Conservation (phyloP, 2,113 vertebrate species). For the Lepus americanus region DNA sequence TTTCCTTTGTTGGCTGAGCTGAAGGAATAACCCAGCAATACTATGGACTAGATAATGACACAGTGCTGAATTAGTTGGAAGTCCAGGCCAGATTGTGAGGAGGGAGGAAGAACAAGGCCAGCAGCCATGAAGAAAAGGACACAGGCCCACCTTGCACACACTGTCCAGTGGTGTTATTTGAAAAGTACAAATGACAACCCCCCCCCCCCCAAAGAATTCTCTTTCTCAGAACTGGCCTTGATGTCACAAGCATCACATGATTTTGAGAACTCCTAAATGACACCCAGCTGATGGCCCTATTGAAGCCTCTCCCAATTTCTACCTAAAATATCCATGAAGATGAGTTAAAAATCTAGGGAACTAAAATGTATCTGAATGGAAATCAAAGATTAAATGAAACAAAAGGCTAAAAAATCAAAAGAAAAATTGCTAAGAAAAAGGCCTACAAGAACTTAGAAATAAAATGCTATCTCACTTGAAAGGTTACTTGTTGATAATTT, state of each 20-base stretch:
- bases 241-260: neutral
- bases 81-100: neutral
- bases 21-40: neutral
- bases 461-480: neutral
- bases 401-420: neutral
- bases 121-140: neutral
- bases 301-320: neutral
- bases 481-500: neutral
- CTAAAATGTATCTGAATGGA: neutral
- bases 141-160: neutral
- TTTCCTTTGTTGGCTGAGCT: neutral
- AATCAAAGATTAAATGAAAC: slow-evolving; percentile 17
- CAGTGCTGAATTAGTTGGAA: neutral
- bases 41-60: neutral
- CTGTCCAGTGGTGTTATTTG: no score
- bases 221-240: neutral
- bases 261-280: neutral
- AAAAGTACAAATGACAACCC: neutral
- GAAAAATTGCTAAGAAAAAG: neutral
- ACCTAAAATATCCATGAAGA: neutral
- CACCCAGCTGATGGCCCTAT: neutral
- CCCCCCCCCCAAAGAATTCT: neutral
- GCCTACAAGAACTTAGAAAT: neutral
- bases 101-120: neutral
- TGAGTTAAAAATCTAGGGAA: neutral